A percentile compares a stretch with the other conserved stretches of the same genome.
Evolutionary conservation across 2,888 invertebrate genomes (phyloP).

Genomic region (Papilio protenor): DNA sequence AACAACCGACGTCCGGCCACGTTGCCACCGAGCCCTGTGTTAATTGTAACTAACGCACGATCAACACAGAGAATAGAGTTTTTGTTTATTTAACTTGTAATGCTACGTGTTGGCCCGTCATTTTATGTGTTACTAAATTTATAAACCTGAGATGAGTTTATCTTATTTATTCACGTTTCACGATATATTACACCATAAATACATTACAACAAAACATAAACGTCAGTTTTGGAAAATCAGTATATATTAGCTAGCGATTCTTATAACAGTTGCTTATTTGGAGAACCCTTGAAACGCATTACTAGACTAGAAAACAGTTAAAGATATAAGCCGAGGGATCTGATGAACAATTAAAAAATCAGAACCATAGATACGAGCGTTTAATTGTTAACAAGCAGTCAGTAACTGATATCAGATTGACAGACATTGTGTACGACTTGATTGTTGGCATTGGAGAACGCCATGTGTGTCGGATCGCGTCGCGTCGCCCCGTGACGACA

Average conservation of each 20-base stretch:
- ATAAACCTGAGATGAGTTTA: slow-evolving; percentile 3
- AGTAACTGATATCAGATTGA: slow-evolving; percentile 3
- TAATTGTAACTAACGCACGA: slow-evolving; percentile 42
- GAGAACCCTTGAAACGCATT: background rate
- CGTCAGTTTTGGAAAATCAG: background rate
- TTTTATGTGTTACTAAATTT: slow-evolving; percentile 13
- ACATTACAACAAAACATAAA: background rate
- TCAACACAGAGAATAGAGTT: slow-evolving; percentile 6
- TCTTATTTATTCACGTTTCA: slow-evolving; percentile 1
- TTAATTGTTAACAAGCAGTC: background rate
- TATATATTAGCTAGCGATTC: background rate
- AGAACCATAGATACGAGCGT: background rate
- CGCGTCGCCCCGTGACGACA: slow-evolving; percentile 67
- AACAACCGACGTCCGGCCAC: slow-evolving; percentile 78
- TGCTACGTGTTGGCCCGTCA: slow-evolving; percentile 11
- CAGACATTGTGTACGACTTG: background rate
- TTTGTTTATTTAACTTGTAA: slow-evolving; percentile 32
- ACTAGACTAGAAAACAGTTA: background rate
- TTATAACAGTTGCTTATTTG: background rate
- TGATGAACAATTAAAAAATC: background rate
- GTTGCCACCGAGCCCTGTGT: slow-evolving; percentile 58
- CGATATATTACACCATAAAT: background rate
- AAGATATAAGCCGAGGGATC: no score
- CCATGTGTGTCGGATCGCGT: slow-evolving; percentile 46
- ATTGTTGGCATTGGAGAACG: slow-evolving; percentile 15